Evolutionary conservation across 2,797 vertebrate species (phyloP).

Genomic region (Artibeus lituratus): DNA sequence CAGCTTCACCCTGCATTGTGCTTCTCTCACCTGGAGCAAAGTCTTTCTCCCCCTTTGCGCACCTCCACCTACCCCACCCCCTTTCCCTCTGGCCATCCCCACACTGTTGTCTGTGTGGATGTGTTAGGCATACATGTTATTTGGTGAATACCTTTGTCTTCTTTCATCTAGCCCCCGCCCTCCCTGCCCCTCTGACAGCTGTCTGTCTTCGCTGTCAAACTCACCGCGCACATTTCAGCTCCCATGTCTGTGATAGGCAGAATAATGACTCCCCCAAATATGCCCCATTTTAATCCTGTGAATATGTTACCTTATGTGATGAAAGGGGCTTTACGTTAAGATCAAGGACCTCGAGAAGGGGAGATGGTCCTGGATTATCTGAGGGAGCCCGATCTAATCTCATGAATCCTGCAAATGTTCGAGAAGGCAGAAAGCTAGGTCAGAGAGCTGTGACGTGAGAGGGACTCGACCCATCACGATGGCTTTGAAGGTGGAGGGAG

Average conservation of each 20-base stretch:
- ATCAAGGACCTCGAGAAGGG: neutral
- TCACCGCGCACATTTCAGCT: neutral
- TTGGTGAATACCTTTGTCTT: no score
- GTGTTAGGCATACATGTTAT: no score
- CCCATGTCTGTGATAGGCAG: neutral
- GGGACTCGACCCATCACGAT: no score
- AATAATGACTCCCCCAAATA: neutral
- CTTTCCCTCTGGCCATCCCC: no score
- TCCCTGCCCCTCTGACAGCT: no score
- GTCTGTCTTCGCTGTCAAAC: neutral
- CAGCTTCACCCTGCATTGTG: fast-evolving
- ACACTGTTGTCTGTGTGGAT: no score
- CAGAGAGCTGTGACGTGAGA: neutral
- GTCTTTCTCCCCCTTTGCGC: no score
- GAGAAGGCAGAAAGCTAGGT: neutral
- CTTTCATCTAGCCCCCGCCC: no score
- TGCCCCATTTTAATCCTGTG: neutral
- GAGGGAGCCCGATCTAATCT: neutral
- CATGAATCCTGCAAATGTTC: neutral
- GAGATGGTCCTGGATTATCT: no score
- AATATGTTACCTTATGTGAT: neutral
- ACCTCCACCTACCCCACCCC: no score
- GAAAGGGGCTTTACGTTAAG: neutral
- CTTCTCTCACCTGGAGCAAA: no score
- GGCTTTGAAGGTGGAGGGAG: neutral